Evolutionary conservation across 2,797 vertebrate genomes (phyloP).

Genomic region (Cossypha caffra): DNA sequence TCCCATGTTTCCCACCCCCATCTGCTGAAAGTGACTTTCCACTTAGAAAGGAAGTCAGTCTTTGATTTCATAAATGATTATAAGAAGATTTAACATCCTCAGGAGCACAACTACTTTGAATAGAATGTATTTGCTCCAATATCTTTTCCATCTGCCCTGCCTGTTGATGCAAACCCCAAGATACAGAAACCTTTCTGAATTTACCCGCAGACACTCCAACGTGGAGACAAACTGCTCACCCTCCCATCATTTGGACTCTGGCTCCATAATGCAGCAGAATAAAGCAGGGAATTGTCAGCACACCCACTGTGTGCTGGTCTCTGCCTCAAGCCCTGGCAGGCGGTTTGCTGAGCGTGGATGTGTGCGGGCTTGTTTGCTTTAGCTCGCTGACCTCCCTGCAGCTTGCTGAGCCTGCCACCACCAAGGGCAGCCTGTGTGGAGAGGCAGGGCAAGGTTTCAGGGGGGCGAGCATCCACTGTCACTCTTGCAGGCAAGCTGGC

Average conservation of each 20-base stretch:
- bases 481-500: not conserved
- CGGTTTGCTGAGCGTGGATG: rapidly evolving
- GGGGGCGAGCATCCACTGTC: rapidly evolving
- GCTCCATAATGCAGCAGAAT: not conserved
- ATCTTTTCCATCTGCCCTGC: constrained; percentile 62
- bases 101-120: constrained; percentile 55
- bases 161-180: not conserved
- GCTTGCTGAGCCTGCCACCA: not conserved
- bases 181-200: not conserved
- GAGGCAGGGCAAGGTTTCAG: not conserved
- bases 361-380: not conserved
- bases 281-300: not conserved
- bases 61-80: constrained; percentile 68
- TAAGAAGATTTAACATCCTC: constrained; percentile 68
- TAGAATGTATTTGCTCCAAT: constrained; percentile 32
- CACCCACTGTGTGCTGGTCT: not conserved
- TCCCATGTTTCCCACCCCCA: constrained; percentile 31
- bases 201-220: not conserved
- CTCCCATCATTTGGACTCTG: not conserved
- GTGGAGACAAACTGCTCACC: rapidly evolving
- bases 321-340: not conserved
- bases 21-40: constrained; percentile 51
- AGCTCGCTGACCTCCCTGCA: not conserved
- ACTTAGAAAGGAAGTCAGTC: constrained; percentile 59
- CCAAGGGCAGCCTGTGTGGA: not conserved